Percentiles rank a stretch among this genome's conserved stretches.
Evolutionary conservation across 2,888 invertebrate species (phyloP).

Genomic region (Cheiracanthium punctorium): DNA sequence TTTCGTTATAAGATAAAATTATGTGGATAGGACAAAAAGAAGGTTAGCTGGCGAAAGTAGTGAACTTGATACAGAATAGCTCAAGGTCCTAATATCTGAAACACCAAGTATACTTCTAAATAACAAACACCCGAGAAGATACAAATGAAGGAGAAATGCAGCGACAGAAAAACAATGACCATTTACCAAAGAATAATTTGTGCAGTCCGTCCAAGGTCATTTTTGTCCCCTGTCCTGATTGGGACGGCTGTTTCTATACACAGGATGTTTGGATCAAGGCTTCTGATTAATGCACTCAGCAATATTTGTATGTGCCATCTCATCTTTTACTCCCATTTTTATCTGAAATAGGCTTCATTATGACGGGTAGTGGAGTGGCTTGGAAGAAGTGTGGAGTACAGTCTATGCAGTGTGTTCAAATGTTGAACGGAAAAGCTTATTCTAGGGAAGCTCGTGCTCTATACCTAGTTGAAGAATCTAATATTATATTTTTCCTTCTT

Average conservation of each 20-base stretch:
- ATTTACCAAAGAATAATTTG: too few relatives aligned
- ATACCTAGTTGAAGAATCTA: slow-evolving; percentile 41
- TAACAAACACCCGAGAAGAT: too few relatives aligned
- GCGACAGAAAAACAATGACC: too few relatives aligned
- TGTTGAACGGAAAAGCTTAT: slow-evolving; percentile 70
- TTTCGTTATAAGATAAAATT: too few relatives aligned
- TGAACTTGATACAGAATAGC: too few relatives aligned
- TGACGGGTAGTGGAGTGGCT: slow-evolving; percentile 67
- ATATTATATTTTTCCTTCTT: not conserved
- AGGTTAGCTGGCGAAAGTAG: too few relatives aligned
- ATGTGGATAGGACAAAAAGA: too few relatives aligned
- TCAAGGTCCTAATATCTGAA: too few relatives aligned
- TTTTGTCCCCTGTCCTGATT: not conserved
- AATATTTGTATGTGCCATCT: slow-evolving; percentile 67
- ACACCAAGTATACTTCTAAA: too few relatives aligned
- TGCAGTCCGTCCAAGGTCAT: not conserved
- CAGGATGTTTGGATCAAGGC: too few relatives aligned
- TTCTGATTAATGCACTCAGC: too few relatives aligned
- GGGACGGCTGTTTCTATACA: not conserved
- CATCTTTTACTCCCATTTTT: slow-evolving; percentile 69
- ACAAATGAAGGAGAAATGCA: too few relatives aligned
- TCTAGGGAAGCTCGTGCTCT: slow-evolving; percentile 64
- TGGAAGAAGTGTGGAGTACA: slow-evolving; percentile 67
- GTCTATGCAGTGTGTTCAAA: slow-evolving; percentile 62
- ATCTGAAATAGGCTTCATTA: slow-evolving; percentile 66